Evolutionary conservation across 2,888 invertebrate genomes (phyloP).

Genomic region (Hydroisotoma schaefferi): DNA sequence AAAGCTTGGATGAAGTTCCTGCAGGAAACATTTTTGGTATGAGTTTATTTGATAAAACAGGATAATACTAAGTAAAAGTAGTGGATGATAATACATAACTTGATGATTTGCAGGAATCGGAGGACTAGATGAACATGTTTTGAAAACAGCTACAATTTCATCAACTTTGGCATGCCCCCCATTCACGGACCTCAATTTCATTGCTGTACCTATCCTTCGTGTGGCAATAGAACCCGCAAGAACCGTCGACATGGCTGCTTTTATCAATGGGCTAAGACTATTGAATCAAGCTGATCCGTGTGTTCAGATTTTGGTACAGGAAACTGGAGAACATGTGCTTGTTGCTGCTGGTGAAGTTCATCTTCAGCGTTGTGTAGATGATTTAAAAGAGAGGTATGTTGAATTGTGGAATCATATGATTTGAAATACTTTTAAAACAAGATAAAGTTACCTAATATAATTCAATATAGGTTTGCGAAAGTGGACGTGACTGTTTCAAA

Average conservation of each 20-base stretch:
- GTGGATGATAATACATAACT: background rate
- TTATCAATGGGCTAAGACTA: constrained; percentile 66
- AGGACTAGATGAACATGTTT: constrained; percentile 74
- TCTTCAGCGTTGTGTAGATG: constrained; percentile 89
- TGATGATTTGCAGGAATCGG: constrained; percentile 64
- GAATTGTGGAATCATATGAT: background rate
- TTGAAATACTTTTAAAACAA: background rate
- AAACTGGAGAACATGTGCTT: constrained; percentile 91
- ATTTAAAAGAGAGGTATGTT: constrained; percentile 64
- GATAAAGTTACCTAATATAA: background rate
- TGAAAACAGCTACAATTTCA: constrained; percentile 87
- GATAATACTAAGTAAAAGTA: too few species aligned
- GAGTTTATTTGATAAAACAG: too few species aligned
- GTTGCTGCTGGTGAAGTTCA: constrained; percentile 96
- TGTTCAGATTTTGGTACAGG: constrained; percentile 82
- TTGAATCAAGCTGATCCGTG: constrained; percentile 93
- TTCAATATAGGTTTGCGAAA: constrained; percentile 67
- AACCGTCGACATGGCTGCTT: constrained; percentile 65
- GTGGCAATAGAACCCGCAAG: constrained; percentile 83
- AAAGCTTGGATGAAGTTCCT: constrained; percentile 70
- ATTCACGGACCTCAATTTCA: constrained; percentile 73
- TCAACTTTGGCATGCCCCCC: constrained; percentile 77
- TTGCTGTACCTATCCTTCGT: constrained; percentile 81
- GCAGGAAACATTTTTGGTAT: constrained; percentile 86
- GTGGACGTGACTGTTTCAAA: constrained; percentile 85